phyloP scores from a whole-genome alignment of 2,888 invertebrate species.

The Agonum fuliginosum region DNA sequence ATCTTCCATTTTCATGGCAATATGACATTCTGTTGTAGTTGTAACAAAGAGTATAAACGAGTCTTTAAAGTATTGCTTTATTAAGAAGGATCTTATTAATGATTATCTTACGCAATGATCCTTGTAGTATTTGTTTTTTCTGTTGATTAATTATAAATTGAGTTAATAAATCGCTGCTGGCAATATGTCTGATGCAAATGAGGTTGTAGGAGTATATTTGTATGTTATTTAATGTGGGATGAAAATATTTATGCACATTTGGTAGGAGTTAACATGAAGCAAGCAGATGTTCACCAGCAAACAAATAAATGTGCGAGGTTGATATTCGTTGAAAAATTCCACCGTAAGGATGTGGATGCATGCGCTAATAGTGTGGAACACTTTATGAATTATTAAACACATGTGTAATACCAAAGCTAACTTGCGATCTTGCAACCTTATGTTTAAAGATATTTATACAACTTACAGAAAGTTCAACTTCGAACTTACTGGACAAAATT shows the following conservation, averaged over 20 bases:
- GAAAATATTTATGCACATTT: neutral
- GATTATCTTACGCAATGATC: neutral
- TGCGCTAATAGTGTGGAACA: neutral
- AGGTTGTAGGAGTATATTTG: neutral
- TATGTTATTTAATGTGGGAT: slow-evolving; percentile 2
- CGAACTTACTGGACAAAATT: too few species aligned
- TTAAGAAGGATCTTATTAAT: neutral
- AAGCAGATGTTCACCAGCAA: neutral
- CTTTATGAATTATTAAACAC: neutral
- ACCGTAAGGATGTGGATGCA: neutral
- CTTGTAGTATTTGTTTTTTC: neutral
- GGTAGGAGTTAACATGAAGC: neutral
- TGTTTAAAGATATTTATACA: too few species aligned
- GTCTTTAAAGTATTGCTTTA: too few species aligned
- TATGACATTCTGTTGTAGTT: too few species aligned
- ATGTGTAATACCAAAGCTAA: neutral
- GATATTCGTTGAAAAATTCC: neutral
- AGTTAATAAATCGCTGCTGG: neutral
- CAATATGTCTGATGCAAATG: neutral
- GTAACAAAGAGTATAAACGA: too few species aligned
- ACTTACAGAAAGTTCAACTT: too few species aligned
- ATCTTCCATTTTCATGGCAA: too few species aligned
- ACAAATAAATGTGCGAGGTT: neutral
- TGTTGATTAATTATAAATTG: neutral
- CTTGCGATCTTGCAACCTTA: too few species aligned